Conservation (phyloP, 1,140 invertebrate genomes). For the Matsumurasca onukii region DNA sequence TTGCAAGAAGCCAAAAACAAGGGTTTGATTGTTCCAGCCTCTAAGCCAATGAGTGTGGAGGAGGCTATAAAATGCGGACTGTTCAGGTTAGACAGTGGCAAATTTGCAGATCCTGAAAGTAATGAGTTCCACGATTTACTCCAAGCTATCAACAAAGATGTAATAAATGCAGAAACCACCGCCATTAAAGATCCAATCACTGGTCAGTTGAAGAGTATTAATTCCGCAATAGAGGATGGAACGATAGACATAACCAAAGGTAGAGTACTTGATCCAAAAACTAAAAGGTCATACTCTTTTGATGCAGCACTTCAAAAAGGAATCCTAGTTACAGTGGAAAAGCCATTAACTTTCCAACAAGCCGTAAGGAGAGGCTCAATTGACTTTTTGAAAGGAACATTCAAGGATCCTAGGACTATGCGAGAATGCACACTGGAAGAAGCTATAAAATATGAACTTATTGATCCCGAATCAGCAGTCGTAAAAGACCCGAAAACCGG, state of each 20-base stretch:
- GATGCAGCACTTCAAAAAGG: constrained; percentile 73
- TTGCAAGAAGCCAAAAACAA: constrained; percentile 68
- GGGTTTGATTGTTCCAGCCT: constrained; percentile 72
- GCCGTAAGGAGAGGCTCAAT: constrained; percentile 54
- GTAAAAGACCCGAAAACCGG: constrained; percentile 76
- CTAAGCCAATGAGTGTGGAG: constrained; percentile 69
- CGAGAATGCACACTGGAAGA: constrained; percentile 74
- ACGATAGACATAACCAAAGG: constrained; percentile 75
- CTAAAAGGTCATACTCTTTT: constrained; percentile 68
- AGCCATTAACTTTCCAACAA: constrained; percentile 63
- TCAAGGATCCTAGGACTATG: constrained; percentile 51
- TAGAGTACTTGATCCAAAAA: constrained; percentile 73
- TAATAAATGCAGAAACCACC: constrained; percentile 76
- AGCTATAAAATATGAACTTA: constrained; percentile 72
- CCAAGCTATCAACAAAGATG: constrained; percentile 67
- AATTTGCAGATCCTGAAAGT: constrained; percentile 72
- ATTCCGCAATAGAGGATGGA: constrained; percentile 74
- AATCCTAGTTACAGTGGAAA: constrained; percentile 69
- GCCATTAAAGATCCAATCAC: constrained; percentile 73
- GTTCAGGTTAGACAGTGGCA: constrained; percentile 73
- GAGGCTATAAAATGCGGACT: constrained; percentile 75
- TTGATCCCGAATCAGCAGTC: constrained; percentile 73
- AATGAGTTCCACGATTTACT: constrained; percentile 69
- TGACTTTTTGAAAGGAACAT: constrained; percentile 49
- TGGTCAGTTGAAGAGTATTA: constrained; percentile 69